These are phyloP conservation scores for Hystrix brachyura DNA, from an alignment of 2,113 vertebrate genomes.

Conservation along the genomic window DNA sequence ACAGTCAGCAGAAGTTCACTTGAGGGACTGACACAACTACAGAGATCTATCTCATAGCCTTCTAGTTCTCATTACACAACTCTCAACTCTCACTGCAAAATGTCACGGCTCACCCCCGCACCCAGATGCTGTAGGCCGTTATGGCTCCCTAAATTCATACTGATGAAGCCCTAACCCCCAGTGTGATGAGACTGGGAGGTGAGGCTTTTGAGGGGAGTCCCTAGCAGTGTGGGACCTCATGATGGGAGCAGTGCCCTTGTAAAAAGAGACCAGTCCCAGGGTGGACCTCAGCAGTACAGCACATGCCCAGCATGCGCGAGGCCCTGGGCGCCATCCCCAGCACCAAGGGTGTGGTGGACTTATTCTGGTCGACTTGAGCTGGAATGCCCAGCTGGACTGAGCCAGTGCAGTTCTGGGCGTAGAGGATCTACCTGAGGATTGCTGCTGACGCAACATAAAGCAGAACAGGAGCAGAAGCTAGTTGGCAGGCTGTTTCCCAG, in stretches of 20 bases:
- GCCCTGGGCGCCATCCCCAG: neutral
- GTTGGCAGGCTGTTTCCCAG: too few relatives aligned
- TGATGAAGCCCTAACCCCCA: neutral
- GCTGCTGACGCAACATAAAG: too few relatives aligned
- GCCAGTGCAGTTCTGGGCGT: too few relatives aligned
- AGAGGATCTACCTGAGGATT: too few relatives aligned
- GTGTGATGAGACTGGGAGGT: neutral
- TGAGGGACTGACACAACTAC: neutral
- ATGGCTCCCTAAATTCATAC: neutral
- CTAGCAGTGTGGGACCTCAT: neutral
- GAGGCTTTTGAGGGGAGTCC: neutral
- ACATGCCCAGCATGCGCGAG: neutral
- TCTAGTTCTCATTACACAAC: neutral
- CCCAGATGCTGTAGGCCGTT: neutral
- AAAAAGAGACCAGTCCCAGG: neutral
- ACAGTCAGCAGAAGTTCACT: neutral
- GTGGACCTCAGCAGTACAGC: neutral
- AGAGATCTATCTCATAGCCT: neutral
- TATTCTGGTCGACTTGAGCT: too few relatives aligned
- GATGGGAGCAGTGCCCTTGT: neutral
- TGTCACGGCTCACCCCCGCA: neutral
- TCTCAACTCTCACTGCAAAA: neutral
- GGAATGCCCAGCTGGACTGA: too few relatives aligned
- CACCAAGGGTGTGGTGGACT: neutral
- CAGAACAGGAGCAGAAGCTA: too few relatives aligned